Base-by-base conservation (phyloP, 2,888 invertebrate genomes). In the Timema podura region DNA sequence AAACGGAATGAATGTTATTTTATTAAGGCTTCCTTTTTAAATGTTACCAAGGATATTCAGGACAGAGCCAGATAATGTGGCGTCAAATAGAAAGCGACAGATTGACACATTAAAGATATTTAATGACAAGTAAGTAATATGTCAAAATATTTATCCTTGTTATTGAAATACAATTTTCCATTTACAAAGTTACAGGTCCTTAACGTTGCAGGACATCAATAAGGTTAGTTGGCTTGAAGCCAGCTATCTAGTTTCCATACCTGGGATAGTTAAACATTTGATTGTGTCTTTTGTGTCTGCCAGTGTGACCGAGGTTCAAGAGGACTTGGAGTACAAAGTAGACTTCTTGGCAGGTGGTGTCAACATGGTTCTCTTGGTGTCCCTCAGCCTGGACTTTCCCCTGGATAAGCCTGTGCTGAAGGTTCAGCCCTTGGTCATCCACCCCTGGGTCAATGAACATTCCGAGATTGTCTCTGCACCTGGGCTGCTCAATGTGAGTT, bases 21-120 rank as follows among this genome's bases (percentile, higher is more conserved):
- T n/a, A n/a, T n/a, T n/a, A n/a, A n/a, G n/a, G n/a, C n/a, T n/a
- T n/a, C n/a, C n/a, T n/a, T 68, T 71, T 71, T 75, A 75, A 76
- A 88, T 88, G 88, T 79, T 87, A 75, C 83, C 86, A 61, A 82
- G 85, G 75, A 80, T 82, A 48, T 87, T 85, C 77, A 84, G 85
- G 78, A 82, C 81, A 11, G 76, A 75, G 59, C 71, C 74, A 44
- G 76, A 76, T 45, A 74, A 74, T 72, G 70, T 73, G 51, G 51
- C 71, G 48, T 65, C 72, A 8, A 75, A 75, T 68, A 74, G 77
- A 65, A 76, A 74, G 64, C 74, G 89, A 47, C 92, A 93, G 83
- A 92, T 92, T 75, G 90, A 91, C 78, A 92, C 92, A 6, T 80
- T 93, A 74, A 92, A 92, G 83, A 86, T 92, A 76, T 93, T 92